Base-by-base conservation (phyloP, 1,140 invertebrate species). In the Marisa cornuarietis region DNA sequence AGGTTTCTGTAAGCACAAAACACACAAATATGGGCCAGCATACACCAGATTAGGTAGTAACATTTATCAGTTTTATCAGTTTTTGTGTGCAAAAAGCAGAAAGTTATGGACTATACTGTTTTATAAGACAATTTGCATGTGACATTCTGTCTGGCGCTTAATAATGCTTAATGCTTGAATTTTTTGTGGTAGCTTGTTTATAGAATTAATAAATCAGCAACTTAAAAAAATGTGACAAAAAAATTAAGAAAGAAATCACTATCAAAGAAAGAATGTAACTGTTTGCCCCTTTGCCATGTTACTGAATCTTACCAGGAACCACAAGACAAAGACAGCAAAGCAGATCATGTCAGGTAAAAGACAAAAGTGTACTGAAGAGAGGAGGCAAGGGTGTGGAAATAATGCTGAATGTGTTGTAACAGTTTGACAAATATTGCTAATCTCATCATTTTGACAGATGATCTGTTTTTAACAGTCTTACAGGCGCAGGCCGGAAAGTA, bases 1-100 rank as follows among this genome's bases (percentile, higher is more conserved):
- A 49, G 88, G 87, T 82, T 88, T 88, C 87, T 89, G 81, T 18
- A 79, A 71, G 31, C 31, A 42, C 31, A 42, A 42, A 42, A 42
- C 31, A n/a, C n/a, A n/a, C n/a, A 42, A 42, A 2, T 42, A 42
- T 42, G 31, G 31, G 6, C 3, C 6, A 42, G 6, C 31, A 42
- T 42, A 42, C 31, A 42, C 31, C 31, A 42, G 31, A 42, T 42
- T 42, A 42, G 31, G 31, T 74, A 49, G 62, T 74, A 71, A 81
- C 68, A 81, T n/a, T n/a, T n/a, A n/a, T n/a, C n/a, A 69, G 18
- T 22, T 31, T 18, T 7, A 24, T 22, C 52, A 31, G 31, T 18
- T 51, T 31, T 13, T 74, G 13, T 52, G 20, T 49, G 31, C 22
- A 68, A 14, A 16, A 24, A 9, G 0, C 24, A 71, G 22, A 79